Base-by-base conservation (phyloP, 2,797 vertebrate genomes). In the Mus caroli region DNA sequence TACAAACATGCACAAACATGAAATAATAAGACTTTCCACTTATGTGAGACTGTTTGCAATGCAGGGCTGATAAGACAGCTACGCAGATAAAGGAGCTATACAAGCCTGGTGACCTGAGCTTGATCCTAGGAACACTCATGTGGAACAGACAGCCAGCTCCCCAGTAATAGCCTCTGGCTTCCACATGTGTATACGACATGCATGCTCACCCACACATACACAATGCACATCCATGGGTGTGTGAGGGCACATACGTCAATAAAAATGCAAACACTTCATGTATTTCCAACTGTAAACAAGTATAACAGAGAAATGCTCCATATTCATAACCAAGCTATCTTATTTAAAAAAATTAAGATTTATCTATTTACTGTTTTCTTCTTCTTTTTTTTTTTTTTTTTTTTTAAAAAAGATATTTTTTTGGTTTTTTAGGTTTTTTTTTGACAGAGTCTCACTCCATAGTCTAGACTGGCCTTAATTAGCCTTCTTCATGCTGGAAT, bases 301-400 rank as follows among this genome's bases (percentile, higher is more conserved):
- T 79, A 92, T 19, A 89, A 90, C 64, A 10, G 64, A 69, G 4
- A 82, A 46, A 15, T 62, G 75, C 77, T 71, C 67, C 90, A 34
- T 64, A 94, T 76, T 91, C n/a, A 92, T 75, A 96, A 86, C 5
- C 50, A 96, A 37, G 58, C 54, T 94, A 94, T 60, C 40, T 54
- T 64, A 91, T 71, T 34, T 7, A n/a, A 67, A 67, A 67, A 67
- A 77, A 96, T 15, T 69, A 97, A 93, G 13, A 69, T 79, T 93
- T 97, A 62, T 31, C 0, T 37, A 73, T 69, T 94, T 91, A 92
- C 62, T 26, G 77, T 94, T 94, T 94, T 94, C n/a, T 60, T 91
- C 78, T 94, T 95, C 67, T 94, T n/a, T 6, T 46, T 46, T 50
- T 1, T 96, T 92, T 94, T 96, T 69, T 94, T n/a, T 60, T 91